These are phyloP conservation scores for Jordanella pulchra DNA, from an alignment of 2,797 vertebrate genomes.

Conservation along the genomic window DNA sequence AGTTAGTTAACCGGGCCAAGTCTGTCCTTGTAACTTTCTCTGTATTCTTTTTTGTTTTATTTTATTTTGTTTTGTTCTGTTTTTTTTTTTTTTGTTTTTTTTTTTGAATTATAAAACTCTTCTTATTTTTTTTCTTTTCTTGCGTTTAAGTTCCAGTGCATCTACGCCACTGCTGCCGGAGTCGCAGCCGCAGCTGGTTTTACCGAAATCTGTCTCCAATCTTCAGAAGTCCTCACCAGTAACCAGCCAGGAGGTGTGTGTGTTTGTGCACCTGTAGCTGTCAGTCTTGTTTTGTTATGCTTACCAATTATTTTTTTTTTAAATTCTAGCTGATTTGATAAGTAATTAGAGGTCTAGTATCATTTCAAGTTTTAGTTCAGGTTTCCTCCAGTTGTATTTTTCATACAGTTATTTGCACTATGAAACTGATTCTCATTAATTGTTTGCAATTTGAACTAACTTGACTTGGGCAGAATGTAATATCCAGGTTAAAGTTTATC, in stretches of 20 bases:
- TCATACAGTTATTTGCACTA: too few species aligned
- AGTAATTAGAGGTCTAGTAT: too few species aligned
- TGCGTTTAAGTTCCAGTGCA: conserved; percentile 94
- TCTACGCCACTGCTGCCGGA: conserved; percentile 96
- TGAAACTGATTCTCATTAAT: too few species aligned
- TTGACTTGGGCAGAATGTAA: background rate
- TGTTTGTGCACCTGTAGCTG: background rate
- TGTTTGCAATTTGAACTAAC: too few species aligned
- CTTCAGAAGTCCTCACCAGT: conserved; percentile 95
- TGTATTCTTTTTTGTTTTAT: conserved; percentile 1
- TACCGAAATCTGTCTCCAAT: conserved; percentile 99
- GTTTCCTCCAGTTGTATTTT: too few species aligned
- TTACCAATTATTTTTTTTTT: background rate
- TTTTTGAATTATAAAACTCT: background rate
- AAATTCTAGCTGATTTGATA: background rate
- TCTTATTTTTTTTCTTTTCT: background rate
- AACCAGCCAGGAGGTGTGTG: conserved; percentile 91
- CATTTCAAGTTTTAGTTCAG: too few species aligned
- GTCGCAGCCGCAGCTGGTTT: conserved; percentile 97
- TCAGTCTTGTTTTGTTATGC: background rate
- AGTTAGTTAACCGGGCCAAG: background rate
- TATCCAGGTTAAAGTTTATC: background rate
- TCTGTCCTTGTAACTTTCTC: background rate
- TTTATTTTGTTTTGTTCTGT: background rate
- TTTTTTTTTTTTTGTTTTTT: background rate